These are phyloP conservation scores for Crenuchus spilurus DNA, from an alignment of 2,797 vertebrate species.

Conservation along the genomic window DNA sequence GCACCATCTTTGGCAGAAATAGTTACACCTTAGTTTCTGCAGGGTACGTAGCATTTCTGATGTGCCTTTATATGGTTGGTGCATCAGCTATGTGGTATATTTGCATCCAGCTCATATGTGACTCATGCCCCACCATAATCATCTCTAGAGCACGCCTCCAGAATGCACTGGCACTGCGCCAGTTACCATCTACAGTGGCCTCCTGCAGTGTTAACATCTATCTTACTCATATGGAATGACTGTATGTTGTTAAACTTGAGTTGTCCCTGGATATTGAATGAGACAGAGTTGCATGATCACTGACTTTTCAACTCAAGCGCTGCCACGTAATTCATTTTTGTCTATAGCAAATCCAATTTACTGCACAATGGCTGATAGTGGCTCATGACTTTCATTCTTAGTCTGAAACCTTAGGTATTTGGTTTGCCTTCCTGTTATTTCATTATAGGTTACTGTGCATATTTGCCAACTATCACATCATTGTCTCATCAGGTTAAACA, in stretches of 20 bases:
- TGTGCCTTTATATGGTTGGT: constrained; percentile 6
- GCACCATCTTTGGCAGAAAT: no score
- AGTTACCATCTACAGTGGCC: constrained; percentile 27
- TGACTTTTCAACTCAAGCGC: constrained; percentile 2
- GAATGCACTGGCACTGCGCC: background rate
- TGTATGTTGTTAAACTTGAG: constrained; percentile 7
- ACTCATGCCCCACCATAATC: constrained; percentile 26
- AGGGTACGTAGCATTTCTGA: no score
- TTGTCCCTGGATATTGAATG: constrained; percentile 7
- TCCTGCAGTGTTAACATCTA: constrained; percentile 21
- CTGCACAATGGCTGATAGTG: background rate
- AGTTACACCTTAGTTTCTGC: no score
- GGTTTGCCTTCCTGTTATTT: background rate
- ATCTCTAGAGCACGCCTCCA: constrained; percentile 19
- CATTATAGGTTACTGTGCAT: no score
- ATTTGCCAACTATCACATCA: no score
- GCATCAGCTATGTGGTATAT: constrained; percentile 9
- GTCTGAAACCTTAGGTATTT: background rate
- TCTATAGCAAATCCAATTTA: background rate
- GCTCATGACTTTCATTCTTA: background rate
- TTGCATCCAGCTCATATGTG: constrained; percentile 35
- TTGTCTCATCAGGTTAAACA: background rate
- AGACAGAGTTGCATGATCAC: constrained; percentile 9
- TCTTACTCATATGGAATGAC: constrained; percentile 20
- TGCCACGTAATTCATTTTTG: background rate